Evolutionary conservation across 2,888 invertebrate species (phyloP).

Genomic region (Proisotoma minuta): DNA sequence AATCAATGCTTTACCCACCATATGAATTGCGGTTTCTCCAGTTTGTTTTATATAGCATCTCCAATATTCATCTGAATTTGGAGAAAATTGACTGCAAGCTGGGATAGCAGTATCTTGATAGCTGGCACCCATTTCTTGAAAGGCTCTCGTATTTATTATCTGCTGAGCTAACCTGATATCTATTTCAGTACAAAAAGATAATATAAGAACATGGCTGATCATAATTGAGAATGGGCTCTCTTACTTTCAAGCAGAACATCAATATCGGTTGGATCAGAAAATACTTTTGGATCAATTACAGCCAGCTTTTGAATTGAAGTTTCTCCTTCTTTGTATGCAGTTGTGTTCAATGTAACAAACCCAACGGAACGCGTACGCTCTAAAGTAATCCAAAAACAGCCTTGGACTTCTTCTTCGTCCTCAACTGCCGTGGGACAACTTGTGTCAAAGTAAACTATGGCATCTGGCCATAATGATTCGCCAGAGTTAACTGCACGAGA

Average conservation of each 20-base stretch:
- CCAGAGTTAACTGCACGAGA: background rate
- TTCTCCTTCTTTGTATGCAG: background rate
- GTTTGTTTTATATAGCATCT: background rate
- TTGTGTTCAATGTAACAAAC: background rate
- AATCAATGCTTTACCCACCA: too few species aligned
- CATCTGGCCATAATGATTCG: background rate
- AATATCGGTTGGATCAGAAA: background rate
- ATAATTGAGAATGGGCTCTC: background rate
- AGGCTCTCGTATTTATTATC: background rate
- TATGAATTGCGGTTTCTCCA: background rate
- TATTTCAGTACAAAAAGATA: too few species aligned
- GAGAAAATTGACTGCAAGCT: background rate
- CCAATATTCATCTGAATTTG: background rate
- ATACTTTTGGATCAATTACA: background rate
- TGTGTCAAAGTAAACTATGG: background rate
- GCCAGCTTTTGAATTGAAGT: background rate
- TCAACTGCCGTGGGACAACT: background rate
- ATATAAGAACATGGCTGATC: background rate
- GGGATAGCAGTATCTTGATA: background rate
- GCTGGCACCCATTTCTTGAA: background rate
- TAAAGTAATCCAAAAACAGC: background rate
- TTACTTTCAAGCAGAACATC: background rate
- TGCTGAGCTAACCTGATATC: background rate
- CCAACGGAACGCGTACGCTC: background rate
- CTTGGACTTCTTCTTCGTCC: background rate